Conservation (phyloP, 2,113 vertebrate species). For the Carollia perspicillata region DNA sequence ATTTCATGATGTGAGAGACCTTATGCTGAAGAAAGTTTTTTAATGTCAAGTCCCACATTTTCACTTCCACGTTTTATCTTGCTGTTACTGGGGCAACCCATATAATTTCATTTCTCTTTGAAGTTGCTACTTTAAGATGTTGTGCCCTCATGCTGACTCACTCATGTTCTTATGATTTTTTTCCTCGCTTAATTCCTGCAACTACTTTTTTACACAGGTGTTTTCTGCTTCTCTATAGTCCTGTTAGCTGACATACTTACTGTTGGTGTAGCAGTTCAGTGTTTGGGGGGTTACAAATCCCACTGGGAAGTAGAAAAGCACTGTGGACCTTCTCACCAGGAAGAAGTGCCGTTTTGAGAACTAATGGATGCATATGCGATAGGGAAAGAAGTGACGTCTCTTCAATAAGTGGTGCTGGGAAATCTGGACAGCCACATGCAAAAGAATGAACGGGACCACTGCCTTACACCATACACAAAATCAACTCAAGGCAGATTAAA, state of each 20-base stretch:
- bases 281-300: neutral
- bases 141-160: slow-evolving; percentile 55
- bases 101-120: slow-evolving; percentile 70
- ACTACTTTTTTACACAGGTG: slow-evolving; percentile 8
- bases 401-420: neutral
- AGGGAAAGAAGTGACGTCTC: neutral
- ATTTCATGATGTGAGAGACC: slow-evolving; percentile 27
- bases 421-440: neutral
- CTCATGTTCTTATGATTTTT: neutral
- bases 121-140: slow-evolving; percentile 44
- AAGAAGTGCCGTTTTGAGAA: neutral
- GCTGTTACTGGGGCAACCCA: slow-evolving; percentile 62
- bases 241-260: neutral
- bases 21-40: slow-evolving; percentile 43
- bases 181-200: slow-evolving; percentile 35
- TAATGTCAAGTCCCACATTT: slow-evolving; percentile 46
- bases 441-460: neutral
- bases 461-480: neutral
- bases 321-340: neutral
- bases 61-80: slow-evolving; percentile 67
- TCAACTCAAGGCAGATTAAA: neutral
- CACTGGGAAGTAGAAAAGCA: neutral
- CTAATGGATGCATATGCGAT: neutral
- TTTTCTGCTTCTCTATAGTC: neutral
- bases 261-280: neutral